Evolutionary conservation across 2,888 invertebrate genomes (phyloP), one percentile per base, ranked within the genome.

Genomic region (Mantis religiosa): DNA sequence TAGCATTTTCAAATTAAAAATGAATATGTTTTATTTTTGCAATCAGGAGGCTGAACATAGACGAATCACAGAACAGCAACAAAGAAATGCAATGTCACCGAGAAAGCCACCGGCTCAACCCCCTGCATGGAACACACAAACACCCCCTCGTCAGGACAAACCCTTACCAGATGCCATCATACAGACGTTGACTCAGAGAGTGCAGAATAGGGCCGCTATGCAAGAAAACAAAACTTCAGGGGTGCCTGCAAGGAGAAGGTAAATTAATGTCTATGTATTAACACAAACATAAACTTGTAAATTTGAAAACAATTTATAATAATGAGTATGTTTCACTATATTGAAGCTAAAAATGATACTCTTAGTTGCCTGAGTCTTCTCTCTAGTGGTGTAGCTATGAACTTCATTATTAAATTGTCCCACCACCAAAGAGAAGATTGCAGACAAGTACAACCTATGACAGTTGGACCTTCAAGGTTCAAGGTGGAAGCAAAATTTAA

Each of bases 1-100:
- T 34, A 8, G 34, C 34, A 71, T 20, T 71, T 20, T 20, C 54
- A 71, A 71, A 8, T 71, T 20, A 71, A 71, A 0, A 54, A 71
- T 25, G 54, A 15, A 71, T 1, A 12, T 41, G 41, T 71, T 20
- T 25, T 71, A 15, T 25, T 71, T n/a, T 71, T 71, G 54, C 20
- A 20, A 92, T 0, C 94, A 98, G 96, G 98, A 98, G 93, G 98
- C 98, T 0, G 98, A 98, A 92, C 96, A 98, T 91, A 94, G 98
- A 41, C 94, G 98, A 90, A 95, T 97, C 91, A 95, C 95, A 82
- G 96, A 96, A 92, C 95, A 95, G 91, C 93, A 95, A 91, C 94
- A 95, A 92, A 92, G 93, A 84, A 91, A 91, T 87, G 91, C 91
- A 9, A 84, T 88, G 2, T 86, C 89, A 54, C 90, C 89, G 9